Evolutionary conservation across 2,113 vertebrate genomes (phyloP).

Genomic region (Neotragus pygmaeus): DNA sequence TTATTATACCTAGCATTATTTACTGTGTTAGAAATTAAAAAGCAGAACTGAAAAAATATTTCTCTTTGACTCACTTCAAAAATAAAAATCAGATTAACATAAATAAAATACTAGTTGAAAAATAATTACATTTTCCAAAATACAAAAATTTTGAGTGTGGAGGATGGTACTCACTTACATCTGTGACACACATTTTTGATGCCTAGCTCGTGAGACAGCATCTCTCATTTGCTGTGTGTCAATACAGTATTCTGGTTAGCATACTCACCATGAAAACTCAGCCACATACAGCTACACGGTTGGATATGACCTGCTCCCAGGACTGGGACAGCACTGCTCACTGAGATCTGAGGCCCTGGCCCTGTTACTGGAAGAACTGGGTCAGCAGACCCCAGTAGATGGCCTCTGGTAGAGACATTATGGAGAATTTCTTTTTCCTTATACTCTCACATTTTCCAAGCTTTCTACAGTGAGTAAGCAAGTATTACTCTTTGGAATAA

Average conservation of each 20-base stretch:
- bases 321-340: background rate
- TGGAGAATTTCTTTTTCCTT: background rate
- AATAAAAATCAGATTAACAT: background rate
- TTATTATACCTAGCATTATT: background rate
- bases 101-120: background rate
- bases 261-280: accelerated
- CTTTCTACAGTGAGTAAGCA: background rate
- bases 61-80: background rate
- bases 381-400: background rate
- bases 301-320: background rate
- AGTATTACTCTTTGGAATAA: background rate
- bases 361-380: too few species aligned
- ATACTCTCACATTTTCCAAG: background rate
- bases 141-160: background rate
- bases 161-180: background rate
- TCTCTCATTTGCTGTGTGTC: background rate
- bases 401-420: too few species aligned
- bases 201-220: background rate
- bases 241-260: background rate
- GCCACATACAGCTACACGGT: accelerated
- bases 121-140: background rate
- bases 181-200: background rate
- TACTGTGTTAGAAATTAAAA: background rate
- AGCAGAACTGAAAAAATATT: background rate
- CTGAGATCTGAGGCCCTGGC: background rate